Conservation (phyloP, 2,888 invertebrate genomes). For the Caenorhabditis plicata region DNA sequence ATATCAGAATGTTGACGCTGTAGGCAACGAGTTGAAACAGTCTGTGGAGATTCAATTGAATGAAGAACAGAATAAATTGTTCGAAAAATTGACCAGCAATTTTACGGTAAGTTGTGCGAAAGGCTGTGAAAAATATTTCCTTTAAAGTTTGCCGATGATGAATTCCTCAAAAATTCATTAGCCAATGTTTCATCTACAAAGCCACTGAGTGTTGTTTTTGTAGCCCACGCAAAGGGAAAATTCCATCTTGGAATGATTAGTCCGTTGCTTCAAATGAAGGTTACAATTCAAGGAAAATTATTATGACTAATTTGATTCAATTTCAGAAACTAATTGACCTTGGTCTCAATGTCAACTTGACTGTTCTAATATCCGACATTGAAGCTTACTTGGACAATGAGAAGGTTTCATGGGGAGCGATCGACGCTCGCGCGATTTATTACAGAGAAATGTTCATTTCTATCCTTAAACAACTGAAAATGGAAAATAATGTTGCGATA, state of each 20-base stretch:
- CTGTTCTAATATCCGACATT: conserved; percentile 56
- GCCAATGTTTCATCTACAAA: conserved; percentile 4
- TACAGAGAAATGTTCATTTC: conserved; percentile 22
- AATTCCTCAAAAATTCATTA: conserved; percentile 2
- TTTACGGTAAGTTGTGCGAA: not conserved
- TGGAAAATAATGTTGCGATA: conserved; percentile 24
- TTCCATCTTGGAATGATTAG: conserved; percentile 49
- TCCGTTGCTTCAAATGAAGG: conserved; percentile 38
- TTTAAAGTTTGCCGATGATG: not conserved
- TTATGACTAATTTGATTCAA: not conserved
- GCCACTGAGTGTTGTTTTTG: conserved; percentile 33
- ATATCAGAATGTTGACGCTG: conserved; percentile 23
- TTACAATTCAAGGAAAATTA: not conserved
- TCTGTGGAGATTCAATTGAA: conserved; percentile 2
- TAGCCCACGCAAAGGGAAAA: conserved; percentile 42
- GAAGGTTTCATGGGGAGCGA: conserved; percentile 45
- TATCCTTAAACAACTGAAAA: conserved; percentile 22
- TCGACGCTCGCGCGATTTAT: conserved; percentile 33
- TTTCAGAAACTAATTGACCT: conserved; percentile 17
- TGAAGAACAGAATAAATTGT: conserved; percentile 4
- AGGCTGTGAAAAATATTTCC: not conserved
- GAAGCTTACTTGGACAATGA: conserved; percentile 62
- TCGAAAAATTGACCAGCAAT: not conserved
- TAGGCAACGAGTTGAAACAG: conserved; percentile 1
- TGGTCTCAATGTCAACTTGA: conserved; percentile 29